Conservation (phyloP, 2,888 invertebrate genomes). For the Steromphala cineraria region DNA sequence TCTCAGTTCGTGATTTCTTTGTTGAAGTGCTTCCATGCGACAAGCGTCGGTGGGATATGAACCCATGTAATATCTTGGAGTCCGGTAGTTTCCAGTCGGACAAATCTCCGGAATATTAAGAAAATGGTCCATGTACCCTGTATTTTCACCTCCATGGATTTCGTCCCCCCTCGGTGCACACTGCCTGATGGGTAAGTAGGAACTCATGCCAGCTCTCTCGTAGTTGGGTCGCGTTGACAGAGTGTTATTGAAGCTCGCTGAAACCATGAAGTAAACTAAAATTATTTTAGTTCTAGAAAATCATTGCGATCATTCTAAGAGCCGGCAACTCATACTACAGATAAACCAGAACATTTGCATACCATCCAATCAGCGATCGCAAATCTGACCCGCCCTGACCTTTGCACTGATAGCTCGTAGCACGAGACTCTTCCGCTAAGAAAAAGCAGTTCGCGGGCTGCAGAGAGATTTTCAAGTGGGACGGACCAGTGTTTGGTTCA, state of each 20-base stretch:
- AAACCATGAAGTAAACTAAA: conserved; percentile 54
- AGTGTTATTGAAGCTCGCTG: conserved; percentile 53
- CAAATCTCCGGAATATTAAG: conserved; percentile 71
- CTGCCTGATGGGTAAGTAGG: conserved; percentile 68
- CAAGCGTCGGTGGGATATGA: conserved; percentile 63
- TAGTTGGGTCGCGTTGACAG: conserved; percentile 44
- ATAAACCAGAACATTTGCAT: conserved; percentile 65
- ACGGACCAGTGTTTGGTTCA: conserved; percentile 47
- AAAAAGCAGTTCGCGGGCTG: conserved; percentile 62
- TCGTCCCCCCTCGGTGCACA: conserved; percentile 53
- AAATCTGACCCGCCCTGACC: conserved; percentile 61
- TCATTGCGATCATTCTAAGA: conserved; percentile 57
- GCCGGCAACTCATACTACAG: conserved; percentile 56
- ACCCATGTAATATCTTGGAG: conserved; percentile 66
- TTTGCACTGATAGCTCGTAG: conserved; percentile 53
- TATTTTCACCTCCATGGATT: conserved; percentile 58
- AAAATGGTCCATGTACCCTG: conserved; percentile 70
- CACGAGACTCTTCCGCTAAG: conserved; percentile 58
- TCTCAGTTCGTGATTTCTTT: conserved; percentile 63
- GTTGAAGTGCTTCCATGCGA: conserved; percentile 69
- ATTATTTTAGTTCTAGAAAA: conserved; percentile 58
- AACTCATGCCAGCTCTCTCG: conserved; percentile 61
- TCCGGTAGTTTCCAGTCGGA: conserved; percentile 63
- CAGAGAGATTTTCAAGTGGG: conserved; percentile 46
- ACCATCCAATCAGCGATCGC: conserved; percentile 63